Conservation (phyloP, 2,113 vertebrate genomes). For the Leptodactylus fuscus region DNA sequence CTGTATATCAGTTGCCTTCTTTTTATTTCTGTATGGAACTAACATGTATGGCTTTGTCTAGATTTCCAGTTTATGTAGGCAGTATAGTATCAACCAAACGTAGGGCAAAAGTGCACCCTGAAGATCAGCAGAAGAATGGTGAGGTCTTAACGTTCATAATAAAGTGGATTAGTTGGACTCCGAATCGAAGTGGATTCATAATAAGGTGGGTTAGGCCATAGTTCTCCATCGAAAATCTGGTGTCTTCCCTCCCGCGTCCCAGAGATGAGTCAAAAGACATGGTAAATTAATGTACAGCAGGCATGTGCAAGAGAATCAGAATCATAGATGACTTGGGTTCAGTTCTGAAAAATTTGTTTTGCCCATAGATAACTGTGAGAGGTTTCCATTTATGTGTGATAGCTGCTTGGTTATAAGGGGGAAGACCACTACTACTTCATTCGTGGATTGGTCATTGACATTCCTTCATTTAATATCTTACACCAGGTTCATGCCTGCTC, state of each 20-base stretch:
- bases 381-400: not conserved
- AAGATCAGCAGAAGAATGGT: not conserved
- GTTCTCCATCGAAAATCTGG: not conserved
- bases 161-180: not conserved
- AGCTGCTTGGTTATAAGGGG: not conserved
- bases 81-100: not conserved
- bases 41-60: not conserved
- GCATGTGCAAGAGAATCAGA: not conserved
- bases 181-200: not conserved
- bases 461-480: too few species aligned
- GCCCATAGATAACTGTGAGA: not conserved
- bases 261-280: too few species aligned
- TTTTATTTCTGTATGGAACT: not conserved
- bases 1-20: constrained; percentile 15
- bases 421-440: too few species aligned
- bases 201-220: not conserved
- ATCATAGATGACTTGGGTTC: not conserved
- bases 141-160: not conserved
- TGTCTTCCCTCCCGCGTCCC: not conserved
- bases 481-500: too few species aligned
- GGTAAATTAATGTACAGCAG: not conserved
- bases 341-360: not conserved
- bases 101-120: not conserved
- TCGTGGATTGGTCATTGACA: too few species aligned
- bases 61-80: not conserved